Conservation (phyloP, 2,797 vertebrate genomes). For the Hypotaenidia okinawae region DNA sequence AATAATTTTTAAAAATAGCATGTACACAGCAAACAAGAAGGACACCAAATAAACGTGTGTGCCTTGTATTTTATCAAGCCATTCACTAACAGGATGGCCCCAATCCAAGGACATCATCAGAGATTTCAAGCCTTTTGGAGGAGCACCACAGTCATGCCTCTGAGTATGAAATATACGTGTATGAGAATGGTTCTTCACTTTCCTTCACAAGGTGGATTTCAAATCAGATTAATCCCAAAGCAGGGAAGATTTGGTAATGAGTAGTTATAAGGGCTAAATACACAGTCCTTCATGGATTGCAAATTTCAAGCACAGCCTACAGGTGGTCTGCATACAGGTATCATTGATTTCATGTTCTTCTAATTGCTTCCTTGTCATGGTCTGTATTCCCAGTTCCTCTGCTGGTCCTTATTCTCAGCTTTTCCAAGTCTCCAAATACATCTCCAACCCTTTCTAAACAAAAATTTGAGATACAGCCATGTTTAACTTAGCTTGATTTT, state of each 20-base stretch:
- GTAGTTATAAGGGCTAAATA: not conserved
- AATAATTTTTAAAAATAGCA: not conserved
- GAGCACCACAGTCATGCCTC: not conserved
- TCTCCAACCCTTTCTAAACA: not conserved
- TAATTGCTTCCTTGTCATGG: not conserved
- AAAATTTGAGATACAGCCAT: not conserved
- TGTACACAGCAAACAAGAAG: not conserved
- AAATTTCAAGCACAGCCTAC: not conserved
- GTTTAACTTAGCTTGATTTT: not conserved
- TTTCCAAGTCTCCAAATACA: not conserved
- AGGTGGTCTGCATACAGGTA: not conserved
- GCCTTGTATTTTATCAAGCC: not conserved
- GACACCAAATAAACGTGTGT: not conserved
- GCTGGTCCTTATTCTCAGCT: not conserved
- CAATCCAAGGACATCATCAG: not conserved
- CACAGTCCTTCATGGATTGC: not conserved
- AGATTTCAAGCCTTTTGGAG: not conserved
- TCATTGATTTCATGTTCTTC: not conserved
- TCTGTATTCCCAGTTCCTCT: not conserved
- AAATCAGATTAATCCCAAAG: not conserved
- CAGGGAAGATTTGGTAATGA: not conserved
- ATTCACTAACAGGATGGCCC: not conserved
- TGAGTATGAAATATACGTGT: fast-evolving
- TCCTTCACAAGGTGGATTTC: not conserved
- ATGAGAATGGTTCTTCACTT: not conserved